phyloP scores from a whole-genome alignment of 2,797 vertebrate genomes.

The Pelobates cultripes region DNA sequence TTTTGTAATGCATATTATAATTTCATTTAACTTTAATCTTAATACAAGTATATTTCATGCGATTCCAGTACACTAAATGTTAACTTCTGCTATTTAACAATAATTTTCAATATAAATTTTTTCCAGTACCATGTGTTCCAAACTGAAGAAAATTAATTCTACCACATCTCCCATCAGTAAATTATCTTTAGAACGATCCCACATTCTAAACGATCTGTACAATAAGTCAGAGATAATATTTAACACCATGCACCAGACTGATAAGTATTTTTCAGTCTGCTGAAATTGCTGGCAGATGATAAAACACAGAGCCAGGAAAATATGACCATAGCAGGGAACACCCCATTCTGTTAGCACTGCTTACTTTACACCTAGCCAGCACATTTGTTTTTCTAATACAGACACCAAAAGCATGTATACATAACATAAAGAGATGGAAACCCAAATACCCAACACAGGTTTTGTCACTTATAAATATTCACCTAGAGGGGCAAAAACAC shows the following conservation, averaged over 20 bases:
- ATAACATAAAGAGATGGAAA: slow-evolving; percentile 36
- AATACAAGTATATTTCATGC: no score
- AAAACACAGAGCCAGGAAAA: slow-evolving; percentile 49
- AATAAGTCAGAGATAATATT: slow-evolving; percentile 29
- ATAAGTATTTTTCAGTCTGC: slow-evolving; percentile 54
- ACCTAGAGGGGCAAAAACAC: slow-evolving; percentile 10
- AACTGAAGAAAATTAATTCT: slow-evolving; percentile 8
- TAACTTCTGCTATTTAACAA: background rate
- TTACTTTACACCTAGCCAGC: slow-evolving; percentile 51
- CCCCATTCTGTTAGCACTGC: slow-evolving; percentile 36
- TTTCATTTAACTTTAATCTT: no score
- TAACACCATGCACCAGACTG: slow-evolving; percentile 36
- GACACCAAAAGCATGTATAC: slow-evolving; percentile 35
- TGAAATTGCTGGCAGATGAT: slow-evolving; percentile 47
- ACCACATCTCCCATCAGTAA: background rate
- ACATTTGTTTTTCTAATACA: slow-evolving; percentile 48
- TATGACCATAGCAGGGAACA: slow-evolving; percentile 42
- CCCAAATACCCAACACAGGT: slow-evolving; percentile 13
- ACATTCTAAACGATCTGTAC: slow-evolving; percentile 1
- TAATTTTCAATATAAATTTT: background rate
- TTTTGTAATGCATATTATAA: no score
- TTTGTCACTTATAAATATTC: slow-evolving; percentile 11
- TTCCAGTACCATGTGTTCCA: slow-evolving; percentile 20
- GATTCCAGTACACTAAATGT: background rate
- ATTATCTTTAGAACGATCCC: background rate